These are phyloP conservation scores for Drosophila nigricruria DNA, from an alignment of 2,888 invertebrate species.

Conservation along the genomic window DNA sequence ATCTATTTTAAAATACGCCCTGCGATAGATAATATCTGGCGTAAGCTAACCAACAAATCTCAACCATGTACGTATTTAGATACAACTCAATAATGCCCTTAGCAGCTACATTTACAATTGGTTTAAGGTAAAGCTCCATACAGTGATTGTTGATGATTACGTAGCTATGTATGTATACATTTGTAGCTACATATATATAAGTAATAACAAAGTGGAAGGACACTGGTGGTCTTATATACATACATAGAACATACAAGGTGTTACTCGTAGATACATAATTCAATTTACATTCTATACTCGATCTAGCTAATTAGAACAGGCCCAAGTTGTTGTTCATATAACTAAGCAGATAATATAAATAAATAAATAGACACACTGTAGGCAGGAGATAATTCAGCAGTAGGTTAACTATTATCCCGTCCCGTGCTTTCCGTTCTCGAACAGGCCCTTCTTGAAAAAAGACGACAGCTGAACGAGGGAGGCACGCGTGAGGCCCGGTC, in stretches of 20 bases:
- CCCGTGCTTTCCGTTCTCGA: conserved; percentile 95
- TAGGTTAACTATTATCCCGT: conserved; percentile 87
- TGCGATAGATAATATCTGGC: conserved; percentile 24
- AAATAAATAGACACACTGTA: conserved; percentile 84
- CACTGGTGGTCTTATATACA: conserved; percentile 67
- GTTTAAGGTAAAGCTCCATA: conserved; percentile 69
- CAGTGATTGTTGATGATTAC: conserved; percentile 28
- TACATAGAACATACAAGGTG: conserved; percentile 39
- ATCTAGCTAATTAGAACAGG: conserved; percentile 60
- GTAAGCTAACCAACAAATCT: conserved; percentile 49
- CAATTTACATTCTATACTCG: conserved; percentile 25
- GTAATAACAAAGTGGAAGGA: conserved; percentile 64
- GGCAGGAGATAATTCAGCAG: conserved; percentile 85
- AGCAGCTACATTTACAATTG: conserved; percentile 59
- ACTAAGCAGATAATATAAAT: conserved; percentile 82
- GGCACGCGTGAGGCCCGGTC: conserved; percentile 87
- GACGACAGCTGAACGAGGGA: conserved; percentile 91
- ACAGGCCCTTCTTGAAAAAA: conserved; percentile 94
- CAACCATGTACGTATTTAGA: conserved; percentile 22
- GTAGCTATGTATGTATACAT: conserved; percentile 26
- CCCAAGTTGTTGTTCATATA: conserved; percentile 73
- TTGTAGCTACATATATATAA: conserved; percentile 52
- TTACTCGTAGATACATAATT: conserved; percentile 40
- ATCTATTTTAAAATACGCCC: conserved; percentile 66
- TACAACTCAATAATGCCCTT: conserved; percentile 54